A percentile compares a stretch with the other conserved stretches of the same genome.
phyloP scores from a whole-genome alignment of 2,797 vertebrate genomes.

The Mergus octosetaceus region DNA sequence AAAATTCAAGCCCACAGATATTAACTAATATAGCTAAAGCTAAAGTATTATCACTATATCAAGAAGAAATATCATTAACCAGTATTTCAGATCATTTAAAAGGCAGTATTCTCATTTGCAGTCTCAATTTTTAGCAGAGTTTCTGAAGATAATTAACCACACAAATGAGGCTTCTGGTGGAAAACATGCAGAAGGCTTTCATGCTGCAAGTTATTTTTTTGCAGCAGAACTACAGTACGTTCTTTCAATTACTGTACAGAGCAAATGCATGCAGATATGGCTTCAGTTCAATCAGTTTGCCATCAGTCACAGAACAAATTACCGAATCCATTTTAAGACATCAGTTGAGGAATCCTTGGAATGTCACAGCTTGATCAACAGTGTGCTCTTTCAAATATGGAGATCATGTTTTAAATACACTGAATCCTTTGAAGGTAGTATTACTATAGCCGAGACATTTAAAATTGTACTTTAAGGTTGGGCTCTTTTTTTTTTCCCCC shows the following conservation, averaged over 20 bases:
- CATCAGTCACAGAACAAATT: neutral
- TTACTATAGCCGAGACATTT: neutral
- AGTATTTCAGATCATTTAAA: neutral
- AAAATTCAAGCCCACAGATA: neutral
- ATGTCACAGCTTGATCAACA: conserved; percentile 9
- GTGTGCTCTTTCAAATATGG: neutral
- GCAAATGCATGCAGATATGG: neutral
- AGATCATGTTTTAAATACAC: neutral
- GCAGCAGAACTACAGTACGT: neutral
- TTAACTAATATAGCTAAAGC: neutral
- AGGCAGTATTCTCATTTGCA: neutral
- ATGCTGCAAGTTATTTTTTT: conserved; percentile 8
- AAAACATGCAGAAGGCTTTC: neutral
- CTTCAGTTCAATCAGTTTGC: neutral
- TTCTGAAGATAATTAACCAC: neutral
- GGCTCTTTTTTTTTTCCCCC: neutral
- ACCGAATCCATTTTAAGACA: neutral
- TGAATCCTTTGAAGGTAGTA: neutral
- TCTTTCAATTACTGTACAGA: neutral
- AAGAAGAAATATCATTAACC: neutral
- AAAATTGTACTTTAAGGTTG: neutral
- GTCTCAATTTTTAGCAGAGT: neutral
- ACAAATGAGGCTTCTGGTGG: neutral
- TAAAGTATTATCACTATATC: neutral
- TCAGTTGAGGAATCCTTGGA: neutral